Percentiles rank a stretch among this genome's conserved stretches.
phyloP scores from a whole-genome alignment of 2,113 vertebrate genomes.

The Uria aalge region DNA sequence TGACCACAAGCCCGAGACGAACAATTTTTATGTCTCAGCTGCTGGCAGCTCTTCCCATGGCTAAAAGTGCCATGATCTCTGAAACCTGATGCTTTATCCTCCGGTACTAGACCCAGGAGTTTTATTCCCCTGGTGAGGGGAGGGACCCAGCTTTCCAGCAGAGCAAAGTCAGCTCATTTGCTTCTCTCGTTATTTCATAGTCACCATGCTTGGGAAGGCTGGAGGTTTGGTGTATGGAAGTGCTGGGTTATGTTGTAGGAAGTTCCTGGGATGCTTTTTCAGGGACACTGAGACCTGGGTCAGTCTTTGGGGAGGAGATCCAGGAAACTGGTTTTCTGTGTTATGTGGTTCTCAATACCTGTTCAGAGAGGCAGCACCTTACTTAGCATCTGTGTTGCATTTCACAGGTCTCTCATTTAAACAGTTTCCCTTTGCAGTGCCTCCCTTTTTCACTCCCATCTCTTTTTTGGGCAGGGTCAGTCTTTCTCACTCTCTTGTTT shows the following conservation, averaged over 20 bases:
- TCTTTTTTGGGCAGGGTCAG: constrained; percentile 55
- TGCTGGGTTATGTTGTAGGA: background rate
- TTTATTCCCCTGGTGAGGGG: background rate
- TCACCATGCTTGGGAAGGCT: background rate
- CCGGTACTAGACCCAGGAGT: background rate
- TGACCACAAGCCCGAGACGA: background rate
- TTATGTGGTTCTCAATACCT: background rate
- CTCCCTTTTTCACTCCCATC: constrained; percentile 22
- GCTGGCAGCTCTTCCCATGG: background rate
- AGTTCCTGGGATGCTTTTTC: background rate
- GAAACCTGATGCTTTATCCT: constrained; percentile 33
- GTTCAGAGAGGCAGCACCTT: background rate
- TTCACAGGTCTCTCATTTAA: background rate
- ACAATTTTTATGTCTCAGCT: constrained; percentile 30
- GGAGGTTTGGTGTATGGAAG: background rate
- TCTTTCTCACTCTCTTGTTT: constrained; percentile 46
- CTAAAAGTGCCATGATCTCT: constrained; percentile 4
- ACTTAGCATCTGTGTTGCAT: background rate
- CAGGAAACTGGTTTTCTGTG: background rate
- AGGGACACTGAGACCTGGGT: background rate
- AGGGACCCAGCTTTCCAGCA: background rate
- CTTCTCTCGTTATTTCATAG: background rate
- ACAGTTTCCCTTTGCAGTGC: constrained; percentile 2
- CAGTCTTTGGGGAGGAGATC: background rate
- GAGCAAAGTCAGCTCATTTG: background rate